A percentile compares a stretch with the other conserved stretches of the same genome.
Evolutionary conservation across 1,140 invertebrate species (phyloP).

Genomic region (Lucilia sericata): DNA sequence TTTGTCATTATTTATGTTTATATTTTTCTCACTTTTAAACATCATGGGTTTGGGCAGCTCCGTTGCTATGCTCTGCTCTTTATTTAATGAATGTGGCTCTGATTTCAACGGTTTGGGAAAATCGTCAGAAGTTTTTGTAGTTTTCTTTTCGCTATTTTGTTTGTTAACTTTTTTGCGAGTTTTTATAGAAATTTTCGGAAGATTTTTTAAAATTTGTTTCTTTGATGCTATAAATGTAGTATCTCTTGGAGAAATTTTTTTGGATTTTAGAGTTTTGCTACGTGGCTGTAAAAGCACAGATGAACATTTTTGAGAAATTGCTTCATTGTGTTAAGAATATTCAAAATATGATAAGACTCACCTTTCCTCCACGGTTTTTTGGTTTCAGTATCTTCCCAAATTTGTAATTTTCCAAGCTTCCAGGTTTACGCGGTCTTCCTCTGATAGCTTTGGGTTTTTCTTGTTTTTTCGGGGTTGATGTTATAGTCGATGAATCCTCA

Average conservation of each 20-base stretch:
- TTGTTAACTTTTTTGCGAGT: background rate
- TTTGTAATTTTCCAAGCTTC: no score
- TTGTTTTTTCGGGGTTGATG: background rate
- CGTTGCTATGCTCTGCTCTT: background rate
- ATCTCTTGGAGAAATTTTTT: background rate
- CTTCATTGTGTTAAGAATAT: no score
- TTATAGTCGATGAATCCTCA: background rate
- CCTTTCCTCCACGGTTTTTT: no score
- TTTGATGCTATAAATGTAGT: background rate
- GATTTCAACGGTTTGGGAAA: slow-evolving; percentile 37
- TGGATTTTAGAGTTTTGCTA: background rate
- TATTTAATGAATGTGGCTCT: background rate
- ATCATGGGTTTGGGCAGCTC: background rate
- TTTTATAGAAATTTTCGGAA: background rate
- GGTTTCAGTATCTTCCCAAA: no score
- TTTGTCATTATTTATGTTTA: background rate
- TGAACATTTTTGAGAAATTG: no score
- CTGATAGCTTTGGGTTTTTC: background rate
- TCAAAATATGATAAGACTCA: no score
- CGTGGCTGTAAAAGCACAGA: background rate
- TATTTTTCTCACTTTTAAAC: background rate
- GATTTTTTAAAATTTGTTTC: background rate
- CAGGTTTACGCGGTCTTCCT: no score
- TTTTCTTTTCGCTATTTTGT: background rate
- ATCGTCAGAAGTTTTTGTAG: background rate